Base-by-base conservation (phyloP, 2,797 vertebrate genomes). In the Bucorvus abyssinicus region DNA sequence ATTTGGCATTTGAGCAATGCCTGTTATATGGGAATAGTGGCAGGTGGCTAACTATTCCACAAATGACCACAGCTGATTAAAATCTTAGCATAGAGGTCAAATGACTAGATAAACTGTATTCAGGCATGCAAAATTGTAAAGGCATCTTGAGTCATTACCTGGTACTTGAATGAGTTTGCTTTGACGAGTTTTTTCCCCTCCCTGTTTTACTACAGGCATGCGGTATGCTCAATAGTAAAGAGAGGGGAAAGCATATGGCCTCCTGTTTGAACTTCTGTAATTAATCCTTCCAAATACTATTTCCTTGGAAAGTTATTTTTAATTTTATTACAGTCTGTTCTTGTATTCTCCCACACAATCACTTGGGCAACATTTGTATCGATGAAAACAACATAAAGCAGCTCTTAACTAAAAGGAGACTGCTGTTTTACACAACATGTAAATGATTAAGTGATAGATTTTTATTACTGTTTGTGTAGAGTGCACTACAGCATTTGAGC, bases 261-360 rank as follows among this genome's bases (percentile, higher is more conserved):
- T 96, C 95, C 89, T 94, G 96, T 97, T 97, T 98, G 97, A 97
- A 98, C 97, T 97, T 97, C 97, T 96, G 96, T 97, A 98, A 98
- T 96, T 97, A 98, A 98, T 98, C 97, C 95, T 97, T 97, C 97
- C 96, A 96, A 96, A 96, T 96, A 97, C 96, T 97, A 95, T 97
- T 98, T 97, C 97, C 97, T 97, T 97, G 96, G 85, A 97, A 98
- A 97, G 97, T 97, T 97, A 97, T 97, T 97, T 97, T 97, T 95
- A 95, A 97, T 98, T 97, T 97, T 97, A 97, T 97, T 93, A 95
- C 97, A 73, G 96, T 94, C 96, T 97, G 97, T 94, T 97, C 96
- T 93, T 97, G 94, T 94, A 94, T 97, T 97, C 97, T 96, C 95
- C 92, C 94, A 96, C 89, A 95, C 86, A 87, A 97, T 97, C 95